Conservation (phyloP, 2,113 vertebrate species). For the Oxyruncus cristatus region DNA sequence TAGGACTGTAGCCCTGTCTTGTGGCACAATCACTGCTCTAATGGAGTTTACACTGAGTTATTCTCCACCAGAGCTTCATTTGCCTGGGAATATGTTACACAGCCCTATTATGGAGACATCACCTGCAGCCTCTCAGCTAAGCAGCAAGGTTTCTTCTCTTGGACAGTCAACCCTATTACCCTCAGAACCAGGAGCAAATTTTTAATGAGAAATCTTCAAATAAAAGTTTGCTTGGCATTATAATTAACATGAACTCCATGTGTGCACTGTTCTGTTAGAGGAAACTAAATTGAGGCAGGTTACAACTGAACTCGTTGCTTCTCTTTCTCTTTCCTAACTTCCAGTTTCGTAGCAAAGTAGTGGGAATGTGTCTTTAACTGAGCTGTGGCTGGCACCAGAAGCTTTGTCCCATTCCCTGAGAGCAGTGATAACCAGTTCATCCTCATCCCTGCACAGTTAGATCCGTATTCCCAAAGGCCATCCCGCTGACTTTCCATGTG, state of each 20-base stretch:
- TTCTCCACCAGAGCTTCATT: not conserved
- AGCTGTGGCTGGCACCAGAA: not conserved
- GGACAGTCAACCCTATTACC: not conserved
- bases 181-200: not conserved
- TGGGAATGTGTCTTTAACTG: not conserved
- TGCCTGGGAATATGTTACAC: not conserved
- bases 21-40: not conserved
- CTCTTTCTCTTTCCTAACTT: not conserved
- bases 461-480: not conserved
- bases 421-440: not conserved
- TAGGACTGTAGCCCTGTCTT: not conserved
- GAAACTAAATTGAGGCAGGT: not conserved
- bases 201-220: not conserved
- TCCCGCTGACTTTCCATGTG: not conserved
- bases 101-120: not conserved
- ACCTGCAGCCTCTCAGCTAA: not conserved
- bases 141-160: not conserved
- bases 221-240: not conserved
- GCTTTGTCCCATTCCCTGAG: not conserved
- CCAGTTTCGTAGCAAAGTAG: not conserved
- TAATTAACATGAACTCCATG: not conserved
- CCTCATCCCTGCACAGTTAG: constrained; percentile 7
- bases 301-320: not conserved
- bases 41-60: constrained; percentile 1
- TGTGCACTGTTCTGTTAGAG: not conserved